Conservation (phyloP, 2,113 vertebrate species). For the Mormoops blainvillei region DNA sequence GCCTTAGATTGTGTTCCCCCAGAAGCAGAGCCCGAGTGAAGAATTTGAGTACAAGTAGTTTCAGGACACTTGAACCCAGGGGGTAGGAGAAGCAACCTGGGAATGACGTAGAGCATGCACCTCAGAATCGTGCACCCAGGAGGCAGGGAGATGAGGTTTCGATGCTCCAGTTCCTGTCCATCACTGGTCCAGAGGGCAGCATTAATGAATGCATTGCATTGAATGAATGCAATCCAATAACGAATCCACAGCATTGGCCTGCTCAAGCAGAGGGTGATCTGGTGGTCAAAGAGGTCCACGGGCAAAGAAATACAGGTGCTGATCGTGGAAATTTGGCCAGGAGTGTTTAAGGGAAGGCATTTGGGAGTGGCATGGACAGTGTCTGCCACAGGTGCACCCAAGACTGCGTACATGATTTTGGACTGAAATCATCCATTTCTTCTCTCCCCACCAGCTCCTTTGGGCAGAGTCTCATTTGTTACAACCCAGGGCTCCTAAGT, state of each 20-base stretch:
- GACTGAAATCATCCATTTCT: neutral
- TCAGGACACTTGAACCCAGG: neutral
- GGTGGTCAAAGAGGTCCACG: neutral
- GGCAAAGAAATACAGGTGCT: neutral
- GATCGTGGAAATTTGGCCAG: neutral
- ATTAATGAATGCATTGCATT: no score
- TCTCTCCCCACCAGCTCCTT: neutral
- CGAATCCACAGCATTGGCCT: neutral
- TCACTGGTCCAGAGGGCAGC: neutral
- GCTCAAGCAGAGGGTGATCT: neutral
- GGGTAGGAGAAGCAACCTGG: neutral
- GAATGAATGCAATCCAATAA: no score
- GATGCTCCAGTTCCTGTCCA: neutral
- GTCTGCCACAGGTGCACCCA: neutral
- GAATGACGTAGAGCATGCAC: accelerated
- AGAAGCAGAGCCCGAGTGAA: neutral
- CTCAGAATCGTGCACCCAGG: neutral
- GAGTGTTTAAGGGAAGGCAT: neutral
- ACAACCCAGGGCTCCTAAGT: neutral
- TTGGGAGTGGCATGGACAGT: neutral
- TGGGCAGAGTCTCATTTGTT: neutral
- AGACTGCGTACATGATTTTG: neutral
- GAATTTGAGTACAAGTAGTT: neutral
- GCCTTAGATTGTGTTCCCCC: neutral
- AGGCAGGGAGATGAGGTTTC: neutral